Conservation (phyloP, 2,888 invertebrate species). For the Lagria hirta region DNA sequence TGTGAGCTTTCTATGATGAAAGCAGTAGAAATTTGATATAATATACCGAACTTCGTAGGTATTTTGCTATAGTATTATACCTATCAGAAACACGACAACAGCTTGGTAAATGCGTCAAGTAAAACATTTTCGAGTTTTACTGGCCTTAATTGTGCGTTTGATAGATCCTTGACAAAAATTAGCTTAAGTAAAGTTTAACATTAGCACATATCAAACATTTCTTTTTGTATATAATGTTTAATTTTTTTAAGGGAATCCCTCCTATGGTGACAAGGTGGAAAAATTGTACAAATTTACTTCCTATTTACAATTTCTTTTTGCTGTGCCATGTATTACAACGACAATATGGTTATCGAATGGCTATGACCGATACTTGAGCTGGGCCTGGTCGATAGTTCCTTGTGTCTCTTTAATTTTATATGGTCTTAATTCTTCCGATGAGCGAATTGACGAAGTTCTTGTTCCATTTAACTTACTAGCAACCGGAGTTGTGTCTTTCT, state of each 20-base stretch:
- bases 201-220: background rate
- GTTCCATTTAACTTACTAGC: constrained; percentile 39
- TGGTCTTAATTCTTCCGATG: constrained; percentile 33
- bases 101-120: too few species aligned
- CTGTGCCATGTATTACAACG: constrained; percentile 40
- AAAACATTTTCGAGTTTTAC: background rate
- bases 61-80: too few species aligned
- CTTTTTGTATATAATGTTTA: constrained; percentile 1
- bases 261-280: constrained; percentile 41
- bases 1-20: too few species aligned
- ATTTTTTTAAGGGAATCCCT: constrained; percentile 46
- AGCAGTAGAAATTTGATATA: too few species aligned
- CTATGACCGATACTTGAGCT: constrained; percentile 32
- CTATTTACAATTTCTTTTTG: constrained; percentile 40
- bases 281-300: constrained; percentile 39
- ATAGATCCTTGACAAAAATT: background rate
- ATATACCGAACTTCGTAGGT: too few species aligned
- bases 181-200: background rate
- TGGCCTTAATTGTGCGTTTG: background rate
- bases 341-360: constrained; percentile 37
- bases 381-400: constrained; percentile 32
- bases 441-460: constrained; percentile 39
- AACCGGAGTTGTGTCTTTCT: constrained; percentile 39
- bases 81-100: too few species aligned
- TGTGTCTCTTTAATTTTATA: constrained; percentile 39